Evolutionary conservation across 2,113 vertebrate genomes (phyloP), one percentile per base, ranked within the genome.

Genomic region (Brachyhypopomus occidentalis): DNA sequence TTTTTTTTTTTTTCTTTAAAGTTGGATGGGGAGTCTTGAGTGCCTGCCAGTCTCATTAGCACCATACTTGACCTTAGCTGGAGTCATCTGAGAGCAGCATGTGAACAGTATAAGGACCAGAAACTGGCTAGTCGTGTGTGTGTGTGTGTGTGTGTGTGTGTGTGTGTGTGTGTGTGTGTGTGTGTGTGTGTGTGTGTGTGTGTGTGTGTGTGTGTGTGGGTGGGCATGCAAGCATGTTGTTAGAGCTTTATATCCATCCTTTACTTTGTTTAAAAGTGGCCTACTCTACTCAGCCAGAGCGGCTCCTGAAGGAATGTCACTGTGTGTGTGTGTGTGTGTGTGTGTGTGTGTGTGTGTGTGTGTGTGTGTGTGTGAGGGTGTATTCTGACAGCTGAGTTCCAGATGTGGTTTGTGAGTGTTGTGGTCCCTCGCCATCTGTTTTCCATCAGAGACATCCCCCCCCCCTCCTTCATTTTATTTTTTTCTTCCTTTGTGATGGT

Each of bases 381-480:
- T 83, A 77, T 52, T 86, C 82, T 91, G 90, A 92, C 93, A 93
- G 93, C 91, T 94, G 92, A 92, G 88, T 90, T 92, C 92, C 93
- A 94, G 93, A 94, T 94, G 93, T 93, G 79, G 72, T n/a, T 81
- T 81, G 41, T 66, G 69, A 72, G 67, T 72, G 82, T 79, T 83
- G 82, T 62, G 82, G 77, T 79, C 63, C 55, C 8, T 52, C 34
- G 25, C 79, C 72, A 78, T 93, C 92, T 94, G 93, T 73, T 92
- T 89, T 86, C 86, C 87, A 92, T 94, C 91, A 91, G 72, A 85
- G 80, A 62, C 86, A 87, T 85, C 19, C 74, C 48, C 72, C 79
- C 75, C 34, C 60, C 58, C 70, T 77, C 20, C 30, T 80, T 48
- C 48, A n/a, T 63, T 30, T 58, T 56, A 23, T n/a, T n/a, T 25